Base-by-base conservation (phyloP, 2,888 invertebrate species). In the Phyllotreta cruciferae region DNA sequence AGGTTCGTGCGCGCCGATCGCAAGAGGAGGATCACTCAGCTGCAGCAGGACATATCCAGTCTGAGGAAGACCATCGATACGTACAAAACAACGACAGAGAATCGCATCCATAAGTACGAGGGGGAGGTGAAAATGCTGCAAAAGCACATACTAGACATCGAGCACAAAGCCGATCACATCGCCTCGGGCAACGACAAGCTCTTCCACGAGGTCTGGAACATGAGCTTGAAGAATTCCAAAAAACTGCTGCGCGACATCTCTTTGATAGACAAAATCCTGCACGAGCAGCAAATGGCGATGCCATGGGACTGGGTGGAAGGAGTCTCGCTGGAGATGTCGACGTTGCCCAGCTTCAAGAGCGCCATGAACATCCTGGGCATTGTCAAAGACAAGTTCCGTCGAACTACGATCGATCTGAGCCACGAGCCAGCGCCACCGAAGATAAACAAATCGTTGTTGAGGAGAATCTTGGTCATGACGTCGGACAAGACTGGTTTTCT, bases 1-100 rank as follows among this genome's bases (percentile, higher is more conserved):
- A 84, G 89, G 0, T 87, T 91, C 42, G 88, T 93, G 4, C 87
- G 90, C 74, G 90, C 90, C 49, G 90, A 92, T 71, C 93, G 93
- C 73, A 92, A 92, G 73, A 84, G 91, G 6, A 85, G 88, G 69
- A 83, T 93, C 5, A 91, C 90, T 70, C 91, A 90, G 82, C 84
- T 93, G 72, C 88, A 91, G 52, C 93, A 94, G 76, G 79, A 85
- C 0, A 86, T 92, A 0, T 89, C 88, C 60, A 80, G 81, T 3
- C 80, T 93, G 10, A 87, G 89, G 56, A 82, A 85, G 10, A 88
- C 88, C 77, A 88, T 90, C 57, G 82, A 83, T 0, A 87, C 89
- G 37, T 87, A 90, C 9, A 87, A 89, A 49, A 86, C 85, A 63
- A 86, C 85, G 34, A 88, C 89, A 0, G 84, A 86, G 8, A 80